Evolutionary conservation across 1,140 invertebrate genomes (phyloP).

Genomic region (Tetramorium simillimum): DNA sequence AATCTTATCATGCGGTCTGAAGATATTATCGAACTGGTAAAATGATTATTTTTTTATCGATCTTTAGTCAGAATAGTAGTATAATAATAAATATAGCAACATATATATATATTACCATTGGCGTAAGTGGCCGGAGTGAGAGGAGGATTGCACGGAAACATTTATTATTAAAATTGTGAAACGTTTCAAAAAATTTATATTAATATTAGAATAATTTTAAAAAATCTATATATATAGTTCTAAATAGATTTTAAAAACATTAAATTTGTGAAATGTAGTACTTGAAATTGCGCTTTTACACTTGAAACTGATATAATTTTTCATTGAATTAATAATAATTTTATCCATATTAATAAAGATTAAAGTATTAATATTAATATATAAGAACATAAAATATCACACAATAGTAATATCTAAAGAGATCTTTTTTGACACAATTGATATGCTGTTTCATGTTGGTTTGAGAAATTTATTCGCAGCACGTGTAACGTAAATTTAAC

Average conservation of each 20-base stretch:
- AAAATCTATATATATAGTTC: background rate
- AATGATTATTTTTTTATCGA: conserved; percentile 10
- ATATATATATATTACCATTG: conserved; percentile 79
- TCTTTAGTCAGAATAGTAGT: background rate
- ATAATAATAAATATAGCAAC: background rate
- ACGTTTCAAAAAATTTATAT: background rate
- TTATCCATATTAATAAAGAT: background rate
- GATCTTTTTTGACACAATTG: background rate
- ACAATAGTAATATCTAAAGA: background rate
- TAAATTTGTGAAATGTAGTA: background rate
- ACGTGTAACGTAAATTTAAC: conserved; percentile 4
- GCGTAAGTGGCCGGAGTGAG: conserved; percentile 81
- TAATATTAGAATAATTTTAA: background rate
- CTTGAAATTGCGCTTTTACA: background rate
- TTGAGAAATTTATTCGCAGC: conserved; percentile 44
- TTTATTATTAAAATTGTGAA: background rate
- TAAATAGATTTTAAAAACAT: background rate
- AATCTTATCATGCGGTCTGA: conserved; percentile 18
- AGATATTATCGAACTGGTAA: background rate
- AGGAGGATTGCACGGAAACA: conserved; percentile 78
- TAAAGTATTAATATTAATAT: conserved; percentile 5
- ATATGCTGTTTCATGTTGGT: background rate
- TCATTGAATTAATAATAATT: background rate
- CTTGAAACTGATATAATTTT: background rate
- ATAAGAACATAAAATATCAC: background rate